Evolutionary conservation across 2,888 invertebrate genomes (phyloP), one percentile per base, ranked within the genome.

Genomic region (Congeria kusceri): DNA sequence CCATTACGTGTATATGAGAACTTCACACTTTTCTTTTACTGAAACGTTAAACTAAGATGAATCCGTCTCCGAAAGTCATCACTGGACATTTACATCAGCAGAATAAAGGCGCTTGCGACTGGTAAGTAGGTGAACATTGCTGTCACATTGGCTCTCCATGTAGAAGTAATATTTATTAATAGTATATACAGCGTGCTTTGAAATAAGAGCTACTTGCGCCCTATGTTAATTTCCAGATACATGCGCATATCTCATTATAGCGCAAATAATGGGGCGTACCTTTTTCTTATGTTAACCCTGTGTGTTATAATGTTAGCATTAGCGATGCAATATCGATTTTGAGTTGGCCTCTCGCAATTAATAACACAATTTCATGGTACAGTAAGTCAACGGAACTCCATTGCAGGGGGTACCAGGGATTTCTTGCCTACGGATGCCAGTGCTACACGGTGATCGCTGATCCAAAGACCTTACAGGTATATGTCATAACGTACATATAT

Each of bases 341-440:
- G n/a, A n/a, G n/a, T n/a, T n/a, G n/a, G n/a, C n/a, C n/a, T n/a
- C n/a, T n/a, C n/a, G n/a, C n/a, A n/a, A n/a, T n/a, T n/a, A n/a
- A n/a, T n/a, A n/a, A n/a, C n/a, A n/a, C n/a, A n/a, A n/a, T n/a
- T n/a, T n/a, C n/a, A n/a, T n/a, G n/a, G n/a, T n/a, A n/a, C n/a
- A n/a, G n/a, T n/a, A n/a, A n/a, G n/a, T n/a, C n/a, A n/a, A n/a
- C n/a, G n/a, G n/a, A n/a, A n/a, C n/a, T n/a, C n/a, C 3, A 11
- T 53, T 15, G 20, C 28, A 83, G 83, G 83, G 80, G 83, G 18
- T 76, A 59, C 67, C 78, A 82, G 27, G 82, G 82, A 29, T 74
- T 80, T 27, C 47, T 82, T 23, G 83, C 76, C 23, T 82, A 86
- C 66, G 83, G 83, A 57, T 84, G 82, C 75, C 73, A 84, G 44